Conservation (phyloP, 2,113 vertebrate genomes). For the human (Homo sapiens) region GRCh38 chr22:43002001-43002500, state of each 20-base stretch:
- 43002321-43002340: not conserved
- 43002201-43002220: not conserved
- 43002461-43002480: constrained; percentile 29
- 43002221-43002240: not conserved
- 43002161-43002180: not conserved
- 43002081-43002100: not conserved
- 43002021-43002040: not conserved
- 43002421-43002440: not conserved
- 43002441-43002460: constrained; percentile 9
- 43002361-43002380: not conserved
- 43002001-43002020: not conserved
- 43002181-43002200: not conserved
- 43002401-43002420: not conserved
- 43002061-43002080: not conserved
- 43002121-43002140: not conserved
- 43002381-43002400: not conserved
- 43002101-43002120: fast-evolving
- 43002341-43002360: not conserved
- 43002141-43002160: not conserved
- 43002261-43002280: not conserved
- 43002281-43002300: not conserved
- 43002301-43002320: fast-evolving
- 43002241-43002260: not conserved
- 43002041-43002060: not conserved
- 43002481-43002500: constrained; percentile 49